Evolutionary conservation across 1,140 invertebrate species (phyloP), one percentile per base, ranked within the genome.

Genomic region (Drosophila funebris): DNA sequence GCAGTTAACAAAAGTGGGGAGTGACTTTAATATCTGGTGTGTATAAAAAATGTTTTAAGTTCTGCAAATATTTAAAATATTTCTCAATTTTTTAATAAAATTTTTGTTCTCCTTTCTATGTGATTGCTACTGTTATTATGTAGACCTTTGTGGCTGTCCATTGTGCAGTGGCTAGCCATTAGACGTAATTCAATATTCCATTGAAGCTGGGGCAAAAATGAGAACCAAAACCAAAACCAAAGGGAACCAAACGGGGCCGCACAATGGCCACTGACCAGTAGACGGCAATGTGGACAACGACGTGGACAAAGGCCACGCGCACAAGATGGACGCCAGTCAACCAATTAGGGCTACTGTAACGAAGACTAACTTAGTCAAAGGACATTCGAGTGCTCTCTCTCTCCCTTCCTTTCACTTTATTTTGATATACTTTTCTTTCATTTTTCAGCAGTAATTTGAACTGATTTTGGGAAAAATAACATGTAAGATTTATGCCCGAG

Each of bases 131-230:
- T 63, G 58, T 54, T 79, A 67, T 67, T 67, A 69, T 41, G 27
- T 52, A 8, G 54, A 50, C 22, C 69, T 74, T 85, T 74, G 61
- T 64, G 66, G 66, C 50, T 37, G 43, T 44, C 63, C 73, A 66
- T 78, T 73, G 62, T 79, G 39, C 63, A 57, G 29, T 43, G 43
- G 44, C 64, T 69, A 70, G 50, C 82, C 82, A 85, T 85, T 85
- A 85, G 78, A 54, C 41, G 82, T 85, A 87, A 85, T 85, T 87
- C 82, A 87, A 85, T 85, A 85, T 85, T 85, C 82, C 39, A 78
- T 79, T 87, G 60, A 87, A 70, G 54, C 43, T 52, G 44, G 43
- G 33, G 46, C 39, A 50, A 46, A 60, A 54, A 39, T 39, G 29
- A 62, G 31, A 16, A 61, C 31, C 56, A 16, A 29, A 56, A 41